Conservation (phyloP, 2,113 vertebrate genomes). For the Elanoides forficatus region DNA sequence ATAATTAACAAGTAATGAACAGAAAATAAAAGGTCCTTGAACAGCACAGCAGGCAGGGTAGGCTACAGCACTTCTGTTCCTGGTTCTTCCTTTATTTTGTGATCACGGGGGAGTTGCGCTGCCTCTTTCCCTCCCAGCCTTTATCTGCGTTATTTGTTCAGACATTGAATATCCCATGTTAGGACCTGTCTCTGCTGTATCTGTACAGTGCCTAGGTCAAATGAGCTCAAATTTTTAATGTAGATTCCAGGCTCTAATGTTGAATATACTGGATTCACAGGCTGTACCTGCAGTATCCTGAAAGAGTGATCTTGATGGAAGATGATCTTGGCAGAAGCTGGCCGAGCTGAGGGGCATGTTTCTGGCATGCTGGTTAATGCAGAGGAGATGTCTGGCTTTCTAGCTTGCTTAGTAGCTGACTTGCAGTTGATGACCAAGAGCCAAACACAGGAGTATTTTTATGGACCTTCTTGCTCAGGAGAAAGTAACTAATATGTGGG, state of each 20-base stretch:
- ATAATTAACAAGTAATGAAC: constrained; percentile 42
- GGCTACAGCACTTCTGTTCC: neutral
- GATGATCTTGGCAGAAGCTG: neutral
- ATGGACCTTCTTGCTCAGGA: neutral
- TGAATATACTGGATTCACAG: neutral
- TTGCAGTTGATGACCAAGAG: neutral
- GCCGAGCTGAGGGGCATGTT: neutral
- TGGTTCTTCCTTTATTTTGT: constrained; percentile 2
- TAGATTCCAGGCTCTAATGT: neutral
- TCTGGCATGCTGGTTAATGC: neutral
- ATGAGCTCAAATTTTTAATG: neutral
- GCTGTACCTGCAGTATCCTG: neutral
- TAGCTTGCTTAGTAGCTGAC: neutral
- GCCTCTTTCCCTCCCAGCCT: neutral
- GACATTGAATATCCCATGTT: neutral
- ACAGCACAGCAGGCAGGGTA: neutral
- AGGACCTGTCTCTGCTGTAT: neutral
- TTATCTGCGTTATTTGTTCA: neutral
- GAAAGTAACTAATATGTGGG: neutral
- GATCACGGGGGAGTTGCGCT: neutral
- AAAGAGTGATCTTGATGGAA: neutral
- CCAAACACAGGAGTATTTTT: neutral
- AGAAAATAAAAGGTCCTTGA: constrained; percentile 30
- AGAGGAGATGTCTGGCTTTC: neutral
- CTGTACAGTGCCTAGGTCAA: neutral